A percentile compares a stretch with the other conserved stretches of the same genome.
These are phyloP conservation scores for Brienomyrus brachyistius DNA, from an alignment of 2,113 vertebrate genomes.

Conservation along the genomic window DNA sequence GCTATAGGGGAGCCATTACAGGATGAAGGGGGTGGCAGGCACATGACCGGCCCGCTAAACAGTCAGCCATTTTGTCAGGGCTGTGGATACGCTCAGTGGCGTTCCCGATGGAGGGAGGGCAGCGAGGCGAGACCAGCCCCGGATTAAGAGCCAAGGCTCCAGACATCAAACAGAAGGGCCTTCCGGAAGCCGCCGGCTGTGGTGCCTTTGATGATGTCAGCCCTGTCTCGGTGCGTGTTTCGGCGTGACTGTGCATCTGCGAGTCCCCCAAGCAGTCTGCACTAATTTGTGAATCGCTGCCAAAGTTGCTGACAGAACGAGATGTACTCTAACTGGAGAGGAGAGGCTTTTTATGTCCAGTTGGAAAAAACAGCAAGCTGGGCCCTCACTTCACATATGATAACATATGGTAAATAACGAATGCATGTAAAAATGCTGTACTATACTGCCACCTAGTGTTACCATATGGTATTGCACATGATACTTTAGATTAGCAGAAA, in stretches of 20 bases:
- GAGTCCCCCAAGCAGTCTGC: background rate
- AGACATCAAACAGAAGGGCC: slow-evolving; percentile 40
- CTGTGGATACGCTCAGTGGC: background rate
- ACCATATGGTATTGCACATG: background rate
- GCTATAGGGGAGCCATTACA: background rate
- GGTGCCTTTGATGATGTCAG: slow-evolving; percentile 38
- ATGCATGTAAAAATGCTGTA: background rate
- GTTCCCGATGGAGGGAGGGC: background rate
- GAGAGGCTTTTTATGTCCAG: background rate
- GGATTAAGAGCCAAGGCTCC: slow-evolving; percentile 35
- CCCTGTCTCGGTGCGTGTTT: slow-evolving; percentile 32
- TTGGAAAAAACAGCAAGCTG: background rate
- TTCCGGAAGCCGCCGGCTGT: slow-evolving; percentile 41
- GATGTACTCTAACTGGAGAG: background rate
- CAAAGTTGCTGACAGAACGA: background rate
- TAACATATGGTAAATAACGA: background rate
- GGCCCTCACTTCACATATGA: background rate
- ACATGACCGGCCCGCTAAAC: background rate
- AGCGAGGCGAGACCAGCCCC: slow-evolving; percentile 7
- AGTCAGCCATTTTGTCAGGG: slow-evolving; percentile 15
- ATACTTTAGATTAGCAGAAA: background rate
- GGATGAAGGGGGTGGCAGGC: background rate
- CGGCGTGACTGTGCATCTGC: slow-evolving; percentile 15
- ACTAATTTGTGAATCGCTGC: background rate
- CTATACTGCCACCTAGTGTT: slow-evolving; percentile 16